Percentiles rank a stretch among this genome's conserved stretches.
phyloP scores from a whole-genome alignment of 1,140 invertebrate species.

The Stegodyphus mimosarum region DNA sequence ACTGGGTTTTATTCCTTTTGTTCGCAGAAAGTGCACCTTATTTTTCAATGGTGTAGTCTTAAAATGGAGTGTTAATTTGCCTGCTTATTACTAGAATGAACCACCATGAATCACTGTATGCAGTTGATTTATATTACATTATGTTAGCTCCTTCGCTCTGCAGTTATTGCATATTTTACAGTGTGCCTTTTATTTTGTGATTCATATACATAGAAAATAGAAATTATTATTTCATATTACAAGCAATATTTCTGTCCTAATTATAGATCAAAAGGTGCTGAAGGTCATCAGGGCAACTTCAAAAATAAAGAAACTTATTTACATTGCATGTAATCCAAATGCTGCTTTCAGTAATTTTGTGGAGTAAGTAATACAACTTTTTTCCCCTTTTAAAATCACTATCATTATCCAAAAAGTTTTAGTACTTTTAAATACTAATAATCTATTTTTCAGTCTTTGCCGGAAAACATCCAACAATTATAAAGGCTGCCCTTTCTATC shows the following conservation, averaged over 20 bases:
- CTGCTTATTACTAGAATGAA: no score
- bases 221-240: no score
- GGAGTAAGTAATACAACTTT: conserved; percentile 76
- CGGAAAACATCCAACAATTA: conserved; percentile 77
- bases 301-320: conserved; percentile 84
- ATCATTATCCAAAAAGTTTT: background rate
- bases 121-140: no score
- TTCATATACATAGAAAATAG: no score
- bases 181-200: no score
- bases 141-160: no score
- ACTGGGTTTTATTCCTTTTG: no score
- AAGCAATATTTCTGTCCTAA: conserved; percentile 2
- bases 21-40: no score
- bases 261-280: conserved; percentile 80
- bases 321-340: conserved; percentile 90
- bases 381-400: background rate
- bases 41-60: no score
- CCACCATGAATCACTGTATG: no score
- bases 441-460: conserved; percentile 58
- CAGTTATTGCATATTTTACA: no score
- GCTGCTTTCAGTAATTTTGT: conserved; percentile 88
- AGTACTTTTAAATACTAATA: background rate
- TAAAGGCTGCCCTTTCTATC: conserved; percentile 82
- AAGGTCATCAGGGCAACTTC: conserved; percentile 79
- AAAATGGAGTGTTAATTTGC: no score